Evolutionary conservation across 2,888 invertebrate species (phyloP).

Genomic region (Cheilosia urbana): DNA sequence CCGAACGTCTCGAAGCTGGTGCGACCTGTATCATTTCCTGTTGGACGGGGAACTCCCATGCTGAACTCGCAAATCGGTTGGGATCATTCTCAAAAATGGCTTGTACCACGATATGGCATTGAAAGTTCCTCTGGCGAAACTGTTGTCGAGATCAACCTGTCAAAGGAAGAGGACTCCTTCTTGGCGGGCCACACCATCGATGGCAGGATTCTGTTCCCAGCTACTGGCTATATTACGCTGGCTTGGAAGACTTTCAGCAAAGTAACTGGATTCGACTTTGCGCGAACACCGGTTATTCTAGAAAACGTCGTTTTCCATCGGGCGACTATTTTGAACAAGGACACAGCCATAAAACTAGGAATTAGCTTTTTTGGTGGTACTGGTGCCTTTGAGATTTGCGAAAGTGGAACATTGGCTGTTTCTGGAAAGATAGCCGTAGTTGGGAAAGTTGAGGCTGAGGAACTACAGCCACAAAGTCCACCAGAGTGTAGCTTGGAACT

Average conservation of each 20-base stretch:
- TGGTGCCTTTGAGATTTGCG: conserved; percentile 95
- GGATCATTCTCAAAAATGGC: conserved; percentile 97
- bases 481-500: conserved; percentile 85
- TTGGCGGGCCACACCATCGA: conserved; percentile 95
- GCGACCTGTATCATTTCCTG: conserved; percentile 91
- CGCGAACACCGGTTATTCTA: conserved; percentile 92
- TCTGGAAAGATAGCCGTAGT: conserved; percentile 90
- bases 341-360: conserved; percentile 91
- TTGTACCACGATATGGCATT: conserved; percentile 88
- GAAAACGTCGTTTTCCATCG: conserved; percentile 96
- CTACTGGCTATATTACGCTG: conserved; percentile 95
- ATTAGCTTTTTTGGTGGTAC: conserved; percentile 92
- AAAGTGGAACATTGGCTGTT: conserved; percentile 92
- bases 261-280: conserved; percentile 88
- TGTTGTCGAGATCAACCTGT: conserved; percentile 90
- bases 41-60: conserved; percentile 95
- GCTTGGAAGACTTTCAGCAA: conserved; percentile 95
- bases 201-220: conserved; percentile 96
- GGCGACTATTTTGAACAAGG: conserved; percentile 96
- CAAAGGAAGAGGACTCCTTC: conserved; percentile 90
- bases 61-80: conserved; percentile 93
- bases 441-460: conserved; percentile 87
- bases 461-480: conserved; percentile 85
- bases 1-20: conserved; percentile 90
- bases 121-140: conserved; percentile 89